Evolutionary conservation across 30 jellyfish, hydroid and myxozoan species (phyloP), one percentile per base, ranked within the genome.

Genomic region (Pelagia noctiluca): DNA sequence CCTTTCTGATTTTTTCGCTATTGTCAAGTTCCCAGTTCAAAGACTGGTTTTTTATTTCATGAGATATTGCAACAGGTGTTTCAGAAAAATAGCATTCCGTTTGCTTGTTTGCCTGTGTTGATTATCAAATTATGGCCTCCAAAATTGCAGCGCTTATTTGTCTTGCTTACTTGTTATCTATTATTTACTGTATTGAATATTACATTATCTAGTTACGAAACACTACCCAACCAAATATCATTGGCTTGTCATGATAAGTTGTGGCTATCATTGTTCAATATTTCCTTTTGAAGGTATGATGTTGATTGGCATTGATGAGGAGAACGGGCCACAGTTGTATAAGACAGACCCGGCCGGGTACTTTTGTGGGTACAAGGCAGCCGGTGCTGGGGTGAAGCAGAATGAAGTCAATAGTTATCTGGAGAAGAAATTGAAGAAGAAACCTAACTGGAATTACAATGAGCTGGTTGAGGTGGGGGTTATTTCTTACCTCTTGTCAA

Each of bases 281-380:
- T 29, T 22, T n/a, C 29, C 22, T 50, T 63, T 11, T 49, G 22
- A 35, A 94, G 99, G 99, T 71, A 94, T 94, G 97, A 94, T 93
- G 28, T 65, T 94, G 87, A 89, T 94, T 72, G 99, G 99, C 7
- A 33, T 94, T 21, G 99, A 94, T 66, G 98, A 89, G 61, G 98
- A 83, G 29, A 65, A 86, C 8, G 81, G 89, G 16, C 96, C 99
- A 35, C 92, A 72, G 78, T 70, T 94, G 69, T 94, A 83, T 76
- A 94, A 94, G 75, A 84, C 97, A 7, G 99, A 94, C 69, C 99
- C 99, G 3, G 97, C 99, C 24, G 99, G 99, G 0, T 89, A 88
- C 60, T 87, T 78, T 62, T 89, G 97, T 89, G 97, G 97, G 2
- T 94, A 28, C 61, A 89, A 89, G 42, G 99, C 99, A 24, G 80